Conservation (phyloP, 64 coral and sea anemone species). For the Cladopsammia gracilis region DNA sequence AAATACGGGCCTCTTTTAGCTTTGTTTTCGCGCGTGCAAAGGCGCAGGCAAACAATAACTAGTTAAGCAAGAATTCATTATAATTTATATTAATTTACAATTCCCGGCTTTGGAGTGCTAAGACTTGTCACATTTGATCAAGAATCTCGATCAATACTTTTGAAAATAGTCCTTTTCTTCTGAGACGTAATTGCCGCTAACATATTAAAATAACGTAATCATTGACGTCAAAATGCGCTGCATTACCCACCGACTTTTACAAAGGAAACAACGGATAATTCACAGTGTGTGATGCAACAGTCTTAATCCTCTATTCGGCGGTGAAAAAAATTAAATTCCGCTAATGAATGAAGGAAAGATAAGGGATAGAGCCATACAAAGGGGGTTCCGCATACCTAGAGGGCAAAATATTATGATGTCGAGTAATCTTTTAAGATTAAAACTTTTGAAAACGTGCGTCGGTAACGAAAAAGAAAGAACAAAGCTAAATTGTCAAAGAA, state of each 20-base stretch:
- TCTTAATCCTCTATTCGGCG: neutral
- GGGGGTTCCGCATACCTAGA: neutral
- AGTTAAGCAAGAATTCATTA: neutral
- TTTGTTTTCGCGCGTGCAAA: neutral
- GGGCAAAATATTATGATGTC: neutral
- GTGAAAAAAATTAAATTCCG: neutral
- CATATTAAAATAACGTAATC: neutral
- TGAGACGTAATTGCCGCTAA: neutral
- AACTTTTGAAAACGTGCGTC: neutral
- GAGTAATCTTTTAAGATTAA: too few species aligned
- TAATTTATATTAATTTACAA: neutral
- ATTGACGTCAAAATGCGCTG: conserved; percentile 14
- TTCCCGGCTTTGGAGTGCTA: neutral
- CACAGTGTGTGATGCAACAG: neutral
- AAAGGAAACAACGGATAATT: neutral
- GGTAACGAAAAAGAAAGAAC: neutral
- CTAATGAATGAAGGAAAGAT: neutral
- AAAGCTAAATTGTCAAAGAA: too few species aligned
- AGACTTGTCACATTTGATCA: conserved; percentile 14
- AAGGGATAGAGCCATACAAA: neutral
- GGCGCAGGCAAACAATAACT: neutral
- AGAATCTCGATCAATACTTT: neutral
- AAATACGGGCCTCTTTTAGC: too few species aligned
- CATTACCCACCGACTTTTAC: neutral
- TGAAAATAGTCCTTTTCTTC: too few species aligned